Percentiles rank a stretch among this genome's conserved stretches.
phyloP scores from a whole-genome alignment of 2,797 vertebrate genomes.

The Sebastes aleutianus region DNA sequence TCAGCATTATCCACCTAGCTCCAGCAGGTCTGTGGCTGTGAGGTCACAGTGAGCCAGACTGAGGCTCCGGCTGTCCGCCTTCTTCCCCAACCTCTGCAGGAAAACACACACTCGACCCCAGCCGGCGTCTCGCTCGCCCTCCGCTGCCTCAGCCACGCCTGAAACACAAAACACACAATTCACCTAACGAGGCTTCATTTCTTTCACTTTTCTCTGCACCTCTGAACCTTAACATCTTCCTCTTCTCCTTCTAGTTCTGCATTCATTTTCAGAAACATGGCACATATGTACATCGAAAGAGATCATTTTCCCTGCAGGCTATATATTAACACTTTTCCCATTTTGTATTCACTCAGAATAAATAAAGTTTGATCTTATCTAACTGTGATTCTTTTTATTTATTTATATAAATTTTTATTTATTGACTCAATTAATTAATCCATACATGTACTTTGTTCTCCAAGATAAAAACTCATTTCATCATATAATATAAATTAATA shows the following conservation, averaged over 20 bases:
- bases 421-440: too few species aligned
- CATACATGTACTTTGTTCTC: too few species aligned
- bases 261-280: too few species aligned
- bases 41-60: conserved; percentile 85
- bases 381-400: too few species aligned
- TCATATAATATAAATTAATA: too few species aligned
- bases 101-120: conserved; percentile 82
- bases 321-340: too few species aligned
- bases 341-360: too few species aligned
- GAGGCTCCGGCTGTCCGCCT: conserved; percentile 73
- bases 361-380: too few species aligned
- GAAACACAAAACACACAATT: neutral
- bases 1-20: conserved; percentile 77
- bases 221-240: neutral
- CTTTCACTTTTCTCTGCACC: neutral
- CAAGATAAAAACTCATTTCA: too few species aligned
- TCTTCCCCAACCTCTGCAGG: conserved; percentile 85
- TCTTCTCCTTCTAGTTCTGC: neutral
- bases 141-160: conserved; percentile 16
- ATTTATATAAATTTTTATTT: too few species aligned
- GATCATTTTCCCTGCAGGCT: too few species aligned
- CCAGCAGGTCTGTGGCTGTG: conserved; percentile 80
- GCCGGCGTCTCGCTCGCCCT: conserved; percentile 63
- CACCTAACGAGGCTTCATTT: neutral
- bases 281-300: too few species aligned